phyloP scores from a whole-genome alignment of 37 sponge, comb jelly and placozoan genomes.

The Eunapius fragilis region DNA sequence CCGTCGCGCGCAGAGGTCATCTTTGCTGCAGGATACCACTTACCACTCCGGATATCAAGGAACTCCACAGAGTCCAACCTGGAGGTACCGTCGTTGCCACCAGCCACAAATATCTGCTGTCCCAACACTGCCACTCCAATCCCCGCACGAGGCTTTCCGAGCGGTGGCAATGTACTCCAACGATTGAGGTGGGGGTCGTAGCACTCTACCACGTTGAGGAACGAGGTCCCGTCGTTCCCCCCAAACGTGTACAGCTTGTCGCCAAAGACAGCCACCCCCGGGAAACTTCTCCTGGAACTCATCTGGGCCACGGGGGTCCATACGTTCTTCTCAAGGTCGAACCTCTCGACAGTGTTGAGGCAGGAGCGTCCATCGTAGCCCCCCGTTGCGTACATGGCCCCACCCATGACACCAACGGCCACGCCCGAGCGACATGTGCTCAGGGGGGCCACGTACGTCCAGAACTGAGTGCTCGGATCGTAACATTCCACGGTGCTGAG shows the following conservation, averaged over 20 bases:
- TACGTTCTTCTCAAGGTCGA: slow-evolving; percentile 86
- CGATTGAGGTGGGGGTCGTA: slow-evolving; percentile 96
- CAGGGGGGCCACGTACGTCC: slow-evolving; percentile 95
- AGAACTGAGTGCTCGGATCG: slow-evolving; percentile 78
- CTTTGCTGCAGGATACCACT: slow-evolving; percentile 76
- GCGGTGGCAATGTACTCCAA: slow-evolving; percentile 81
- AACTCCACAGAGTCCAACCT: slow-evolving; percentile 94
- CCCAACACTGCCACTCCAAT: slow-evolving; percentile 86
- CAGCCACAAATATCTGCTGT: slow-evolving; percentile 88
- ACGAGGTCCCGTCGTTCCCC: slow-evolving; percentile 94
- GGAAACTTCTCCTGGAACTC: slow-evolving; percentile 90
- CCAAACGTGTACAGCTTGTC: slow-evolving; percentile 85
- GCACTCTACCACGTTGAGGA: slow-evolving; percentile 88
- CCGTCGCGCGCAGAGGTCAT: slow-evolving; percentile 91
- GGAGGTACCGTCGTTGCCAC: slow-evolving; percentile 94
- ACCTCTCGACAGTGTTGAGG: slow-evolving; percentile 93
- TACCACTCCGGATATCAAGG: slow-evolving; percentile 74
- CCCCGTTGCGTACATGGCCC: slow-evolving; percentile 94
- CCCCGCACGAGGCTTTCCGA: slow-evolving; percentile 87
- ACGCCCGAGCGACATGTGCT: slow-evolving; percentile 92
- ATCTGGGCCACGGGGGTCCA: slow-evolving; percentile 92
- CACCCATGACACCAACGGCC: slow-evolving; percentile 90
- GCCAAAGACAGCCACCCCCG: slow-evolving; percentile 82
- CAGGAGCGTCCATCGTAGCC: slow-evolving; percentile 90
- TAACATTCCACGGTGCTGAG: slow-evolving; percentile 95